Base-by-base conservation (phyloP, 1,140 invertebrate genomes). In the Diorhabda elongata region DNA sequence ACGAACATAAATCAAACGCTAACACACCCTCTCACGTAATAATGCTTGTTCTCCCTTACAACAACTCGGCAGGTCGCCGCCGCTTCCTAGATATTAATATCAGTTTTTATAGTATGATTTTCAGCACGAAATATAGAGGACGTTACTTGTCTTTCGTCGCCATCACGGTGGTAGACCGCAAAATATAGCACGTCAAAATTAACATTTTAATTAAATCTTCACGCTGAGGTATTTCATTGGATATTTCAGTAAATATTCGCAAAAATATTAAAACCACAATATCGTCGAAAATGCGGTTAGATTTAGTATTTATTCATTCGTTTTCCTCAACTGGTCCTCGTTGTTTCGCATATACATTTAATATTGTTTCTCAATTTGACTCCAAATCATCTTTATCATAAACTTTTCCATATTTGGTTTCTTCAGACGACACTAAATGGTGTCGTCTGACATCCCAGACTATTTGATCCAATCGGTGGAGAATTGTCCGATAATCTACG, bases 11-110 rank as follows among this genome's bases (percentile, higher is more conserved):
- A 74, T 74, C 70, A 74, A 74, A 69, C 65, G 60, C 58, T 61
- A 71, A 70, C 68, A 69, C 71, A 70, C 71, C 65, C 71, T 56
- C 42, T 61, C 71, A 68, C 69, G 71, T 73, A 73, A 73, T 73
- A 73, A 70, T 68, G 71, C 69, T 70, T 68, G 71, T 73, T 73
- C 71, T 56, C 59, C 66, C 69, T 63, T 68, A 64, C 52, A 70
- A 67, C 58, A 73, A 69, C 61, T 44, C 61, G n/a, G 61, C 43
- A 67, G 69, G 69, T 71, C 59, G 60, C 64, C 66, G 60, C 61
- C 69, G 59, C 65, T 61, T 63, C 42, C 56, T 52, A 71, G 69
- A 67, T 71, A 71, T 71, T 71, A 71, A 71, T 71, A 71, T 67
- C 69, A 61, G 65, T 71, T 71, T 71, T 71, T 71, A 71, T 67